Conservation (phyloP, 2,113 vertebrate genomes). For the Rhinichthys klamathensis region DNA sequence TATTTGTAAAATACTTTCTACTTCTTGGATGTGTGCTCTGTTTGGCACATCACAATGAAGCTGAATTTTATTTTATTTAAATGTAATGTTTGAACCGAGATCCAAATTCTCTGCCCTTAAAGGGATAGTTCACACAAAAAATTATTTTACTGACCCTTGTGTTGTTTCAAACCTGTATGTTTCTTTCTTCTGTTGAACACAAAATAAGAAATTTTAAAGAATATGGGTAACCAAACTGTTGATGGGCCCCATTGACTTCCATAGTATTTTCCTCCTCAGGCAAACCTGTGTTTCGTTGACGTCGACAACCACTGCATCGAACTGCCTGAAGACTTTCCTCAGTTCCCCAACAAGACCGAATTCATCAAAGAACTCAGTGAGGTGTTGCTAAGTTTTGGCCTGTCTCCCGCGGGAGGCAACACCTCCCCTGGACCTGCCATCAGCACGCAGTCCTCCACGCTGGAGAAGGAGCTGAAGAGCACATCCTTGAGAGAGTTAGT, state of each 20-base stretch:
- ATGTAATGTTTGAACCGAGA: conserved; percentile 20
- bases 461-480: conserved; percentile 77
- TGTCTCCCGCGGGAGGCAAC: conserved; percentile 78
- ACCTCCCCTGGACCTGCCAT: conserved; percentile 73
- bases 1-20: too few species aligned
- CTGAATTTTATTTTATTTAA: conserved; percentile 20
- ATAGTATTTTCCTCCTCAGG: conserved; percentile 70
- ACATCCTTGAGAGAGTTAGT: conserved; percentile 87
- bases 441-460: conserved; percentile 75
- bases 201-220: too few species aligned
- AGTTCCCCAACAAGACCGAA: conserved; percentile 90
- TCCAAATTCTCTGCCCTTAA: conserved; percentile 38
- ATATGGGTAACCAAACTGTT: too few species aligned
- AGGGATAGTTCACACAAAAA: too few species aligned
- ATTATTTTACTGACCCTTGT: too few species aligned
- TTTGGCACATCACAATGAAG: neutral
- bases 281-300: conserved; percentile 96
- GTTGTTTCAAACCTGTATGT: too few species aligned
- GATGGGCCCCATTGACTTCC: too few species aligned
- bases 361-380: conserved; percentile 92
- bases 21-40: neutral
- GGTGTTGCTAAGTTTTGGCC: conserved; percentile 85
- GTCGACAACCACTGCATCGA: conserved; percentile 93
- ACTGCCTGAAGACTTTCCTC: conserved; percentile 89
- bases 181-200: too few species aligned